Base-by-base conservation (phyloP, 2,113 vertebrate genomes). In the Corythornis cristatus region DNA sequence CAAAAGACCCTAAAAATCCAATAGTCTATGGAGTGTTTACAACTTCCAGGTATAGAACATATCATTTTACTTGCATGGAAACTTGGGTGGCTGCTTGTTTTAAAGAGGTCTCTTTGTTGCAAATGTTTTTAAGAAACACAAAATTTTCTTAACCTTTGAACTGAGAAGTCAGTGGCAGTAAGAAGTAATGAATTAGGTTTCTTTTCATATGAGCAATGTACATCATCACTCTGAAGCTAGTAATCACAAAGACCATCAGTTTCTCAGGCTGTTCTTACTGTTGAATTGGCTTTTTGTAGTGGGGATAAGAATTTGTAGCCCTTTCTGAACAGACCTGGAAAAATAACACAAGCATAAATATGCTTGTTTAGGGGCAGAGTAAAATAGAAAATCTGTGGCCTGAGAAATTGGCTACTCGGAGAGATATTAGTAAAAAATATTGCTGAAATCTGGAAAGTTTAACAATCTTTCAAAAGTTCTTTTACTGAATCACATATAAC, bases 1-100 rank as follows among this genome's bases (percentile, higher is more conserved):
- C 99, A 58, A 99, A 99, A 97, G 99, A 99, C 96, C 98, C 98
- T 62, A 99, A 99, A 98, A 99, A 99, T 93, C 99, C 99, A 31
- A 95, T 99, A 83, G 98, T 99, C 91, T 99, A 99, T 89, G 99
- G 98, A 67, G 98, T 99, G 45, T 99, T 99, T 95, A 99, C 99
- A 91, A 99, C 99, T 86, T 99, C 99, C 96, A 99, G 99, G 99
- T 99, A 99, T 31, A 29, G 66, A 82, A 33, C 5, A 3, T 93
- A 78, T 89, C 78, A 50, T 78, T 86, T 92, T 95, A 88, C 86
- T 88, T 53, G 16, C 37, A 48, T 35, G 77, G 54, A 90, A 83
- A 29, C 25, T 54, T 57, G 48, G 53, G 64, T 86, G 81, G 85
- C 43, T 93, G 73, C 66, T 79, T 76, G 46, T 53, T 83, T 88